These are phyloP conservation scores for Vulpes ferrilata DNA, from an alignment of 2,113 vertebrate species.

Conservation along the genomic window DNA sequence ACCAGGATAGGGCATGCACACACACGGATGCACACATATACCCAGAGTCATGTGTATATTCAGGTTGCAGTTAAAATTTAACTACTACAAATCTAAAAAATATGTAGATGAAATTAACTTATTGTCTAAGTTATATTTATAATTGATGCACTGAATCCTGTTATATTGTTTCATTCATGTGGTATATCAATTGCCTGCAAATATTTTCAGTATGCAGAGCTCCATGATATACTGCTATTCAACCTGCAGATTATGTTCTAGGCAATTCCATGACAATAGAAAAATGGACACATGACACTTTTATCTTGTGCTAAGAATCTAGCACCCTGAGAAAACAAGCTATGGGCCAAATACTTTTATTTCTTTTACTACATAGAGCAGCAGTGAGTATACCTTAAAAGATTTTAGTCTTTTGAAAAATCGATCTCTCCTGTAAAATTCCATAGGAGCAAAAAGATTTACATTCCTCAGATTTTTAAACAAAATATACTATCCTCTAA, in stretches of 20 bases:
- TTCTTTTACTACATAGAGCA: background rate
- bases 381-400: background rate
- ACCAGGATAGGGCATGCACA: background rate
- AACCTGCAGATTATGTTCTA: background rate
- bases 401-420: slow-evolving; percentile 11
- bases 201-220: background rate
- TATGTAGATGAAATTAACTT: background rate
- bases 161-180: background rate
- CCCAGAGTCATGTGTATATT: background rate
- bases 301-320: background rate
- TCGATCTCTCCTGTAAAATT: background rate
- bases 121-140: background rate
- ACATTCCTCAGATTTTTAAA: background rate
- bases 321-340: background rate
- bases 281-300: background rate
- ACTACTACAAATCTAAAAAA: background rate
- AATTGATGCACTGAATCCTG: background rate
- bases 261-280: background rate
- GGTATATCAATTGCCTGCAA: background rate
- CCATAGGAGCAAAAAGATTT: background rate
- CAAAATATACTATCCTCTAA: background rate
- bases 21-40: rapidly evolving
- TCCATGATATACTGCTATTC: background rate
- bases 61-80: background rate
- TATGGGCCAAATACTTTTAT: background rate